Evolutionary conservation across 2,888 invertebrate genomes (phyloP), one percentile per base, ranked within the genome.

Genomic region (Stramonita haemastoma): DNA sequence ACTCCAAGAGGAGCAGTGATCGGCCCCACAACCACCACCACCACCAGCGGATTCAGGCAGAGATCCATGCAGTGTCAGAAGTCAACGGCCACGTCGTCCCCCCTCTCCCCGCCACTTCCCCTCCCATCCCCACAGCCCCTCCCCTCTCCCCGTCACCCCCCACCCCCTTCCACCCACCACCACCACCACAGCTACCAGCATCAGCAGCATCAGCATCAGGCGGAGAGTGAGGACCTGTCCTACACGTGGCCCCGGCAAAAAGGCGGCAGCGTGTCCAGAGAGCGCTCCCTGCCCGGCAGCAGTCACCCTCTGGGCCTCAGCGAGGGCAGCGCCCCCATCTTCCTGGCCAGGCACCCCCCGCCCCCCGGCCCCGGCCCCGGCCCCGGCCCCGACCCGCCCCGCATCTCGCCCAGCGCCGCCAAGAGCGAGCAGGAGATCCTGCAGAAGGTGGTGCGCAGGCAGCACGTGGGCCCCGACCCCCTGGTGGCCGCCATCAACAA

Each of bases 401-500:
- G 46, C 34, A 32, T 89, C 5, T 36, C 89, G 5, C 73, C 89
- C 19, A 29, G 22, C n/a, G 89, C 89, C n/a, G 89, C 85, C 26
- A 34, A 34, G 13, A 84, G 46, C 77, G 89, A 89, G 89, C 85
- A 70, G 22, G 70, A 89, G 73, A 89, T 89, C 34, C 85, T 89
- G 89, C 73, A 89, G 29, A 85, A 85, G 73, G 89, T 89, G 77
- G 60, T 73, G 36, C 85, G 89, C 5, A 70, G 85, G 8, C 89
- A 89, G 70, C 66, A 34, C 32, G 89, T 66, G 11, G 89, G 89
- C 8, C 17, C 84, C 17, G 89, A 89, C 77, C 89, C 89, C 6
- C 32, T 89, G 70, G 85, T 89, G 89, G 73, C 89, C 22, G 85
- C 85, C 85, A 89, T 89, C 85, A 89, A 89, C 77, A 66, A 26